phyloP scores from a whole-genome alignment of 2,113 vertebrate genomes.

The Telmatochromis sp. region DNA sequence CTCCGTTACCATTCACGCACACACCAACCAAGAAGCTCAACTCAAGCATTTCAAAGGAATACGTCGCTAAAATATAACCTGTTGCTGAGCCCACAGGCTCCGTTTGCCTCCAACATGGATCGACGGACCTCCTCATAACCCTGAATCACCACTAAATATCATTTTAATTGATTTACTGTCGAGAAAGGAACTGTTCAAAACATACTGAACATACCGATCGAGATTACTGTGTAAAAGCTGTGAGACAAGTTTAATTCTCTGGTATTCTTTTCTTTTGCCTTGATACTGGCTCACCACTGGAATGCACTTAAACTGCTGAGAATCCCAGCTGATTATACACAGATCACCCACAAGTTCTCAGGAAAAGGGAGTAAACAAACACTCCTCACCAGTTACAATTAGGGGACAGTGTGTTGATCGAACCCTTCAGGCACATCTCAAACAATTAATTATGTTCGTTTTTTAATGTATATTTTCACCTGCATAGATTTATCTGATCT shows the following conservation, averaged over 20 bases:
- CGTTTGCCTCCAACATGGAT: background rate
- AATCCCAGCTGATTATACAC: background rate
- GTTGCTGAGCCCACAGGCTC: background rate
- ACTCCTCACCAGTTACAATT: background rate
- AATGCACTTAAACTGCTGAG: background rate
- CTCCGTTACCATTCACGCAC: background rate
- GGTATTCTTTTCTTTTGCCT: background rate
- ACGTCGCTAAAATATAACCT: background rate
- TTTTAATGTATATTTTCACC: background rate
- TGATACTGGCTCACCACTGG: background rate
- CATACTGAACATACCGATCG: background rate
- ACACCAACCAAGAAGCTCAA: background rate
- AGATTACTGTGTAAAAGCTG: background rate
- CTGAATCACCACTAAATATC: background rate
- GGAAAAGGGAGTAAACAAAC: background rate
- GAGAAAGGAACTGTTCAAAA: background rate
- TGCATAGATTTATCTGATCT: background rate
- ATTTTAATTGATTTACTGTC: background rate
- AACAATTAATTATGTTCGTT: background rate
- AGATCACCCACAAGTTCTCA: background rate
- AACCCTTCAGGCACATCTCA: background rate
- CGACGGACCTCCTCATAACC: accelerated
- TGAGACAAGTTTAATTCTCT: background rate
- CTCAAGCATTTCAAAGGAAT: background rate
- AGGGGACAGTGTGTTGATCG: background rate